phyloP scores from a whole-genome alignment of 2,888 invertebrate genomes.

The Chloromyia formosa region DNA sequence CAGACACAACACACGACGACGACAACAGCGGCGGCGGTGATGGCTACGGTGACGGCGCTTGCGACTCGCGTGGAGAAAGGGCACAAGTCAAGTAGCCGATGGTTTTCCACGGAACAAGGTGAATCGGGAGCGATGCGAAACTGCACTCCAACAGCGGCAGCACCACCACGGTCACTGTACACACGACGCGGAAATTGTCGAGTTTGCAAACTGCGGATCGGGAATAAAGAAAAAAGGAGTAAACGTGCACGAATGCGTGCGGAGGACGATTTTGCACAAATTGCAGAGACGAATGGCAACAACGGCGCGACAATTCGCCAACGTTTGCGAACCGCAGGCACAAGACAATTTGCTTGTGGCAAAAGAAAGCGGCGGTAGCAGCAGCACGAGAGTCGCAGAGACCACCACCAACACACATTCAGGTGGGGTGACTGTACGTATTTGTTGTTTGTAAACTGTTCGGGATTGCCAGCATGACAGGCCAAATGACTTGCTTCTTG shows the following conservation, averaged over 20 bases:
- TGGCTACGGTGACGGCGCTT: not conserved
- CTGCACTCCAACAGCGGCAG: not conserved
- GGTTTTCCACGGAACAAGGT: not conserved
- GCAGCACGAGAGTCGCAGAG: no score
- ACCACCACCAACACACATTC: conserved; percentile 33
- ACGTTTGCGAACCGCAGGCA: conserved; percentile 9
- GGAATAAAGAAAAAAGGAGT: not conserved
- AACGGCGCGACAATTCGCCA: conserved; percentile 14
- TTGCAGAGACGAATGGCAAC: not conserved
- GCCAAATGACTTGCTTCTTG: not conserved
- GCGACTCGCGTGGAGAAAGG: not conserved
- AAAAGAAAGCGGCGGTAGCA: not conserved
- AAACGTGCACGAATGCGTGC: not conserved
- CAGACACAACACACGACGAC: conserved; percentile 42
- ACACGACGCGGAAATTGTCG: no score
- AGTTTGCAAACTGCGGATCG: no score
- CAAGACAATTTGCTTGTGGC: conserved; percentile 12
- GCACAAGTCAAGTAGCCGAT: not conserved
- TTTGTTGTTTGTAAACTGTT: conserved; percentile 30
- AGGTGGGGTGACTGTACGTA: conserved; percentile 23
- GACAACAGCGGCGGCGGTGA: conserved; percentile 9
- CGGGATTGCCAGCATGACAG: conserved; percentile 8
- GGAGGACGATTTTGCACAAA: not conserved
- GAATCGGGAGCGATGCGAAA: conserved; percentile 7
- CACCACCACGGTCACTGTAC: no score